Conservation (phyloP, 2,113 vertebrate genomes). For the Mus pahari region DNA sequence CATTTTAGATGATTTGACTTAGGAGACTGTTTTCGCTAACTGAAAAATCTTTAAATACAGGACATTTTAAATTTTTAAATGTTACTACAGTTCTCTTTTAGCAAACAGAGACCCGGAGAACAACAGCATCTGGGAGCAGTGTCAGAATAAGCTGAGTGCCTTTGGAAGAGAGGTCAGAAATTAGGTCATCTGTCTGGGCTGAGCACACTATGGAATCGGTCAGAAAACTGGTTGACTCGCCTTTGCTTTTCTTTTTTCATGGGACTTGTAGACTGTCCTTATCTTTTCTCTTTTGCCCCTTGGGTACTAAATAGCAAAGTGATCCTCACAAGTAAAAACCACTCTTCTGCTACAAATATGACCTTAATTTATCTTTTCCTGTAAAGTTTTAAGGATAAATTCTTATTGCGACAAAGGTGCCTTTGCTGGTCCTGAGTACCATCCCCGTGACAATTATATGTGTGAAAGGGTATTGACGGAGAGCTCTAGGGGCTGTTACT, state of each 20-base stretch:
- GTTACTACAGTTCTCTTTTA: not conserved
- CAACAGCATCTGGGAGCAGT: not conserved
- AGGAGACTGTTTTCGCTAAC: conserved; percentile 21
- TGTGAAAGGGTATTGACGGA: conserved; percentile 61
- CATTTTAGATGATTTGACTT: conserved; percentile 31
- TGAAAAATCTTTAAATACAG: conserved; percentile 52
- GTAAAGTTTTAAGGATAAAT: conserved; percentile 33
- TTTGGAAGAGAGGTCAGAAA: conserved; percentile 59
- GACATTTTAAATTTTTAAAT: conserved; percentile 26
- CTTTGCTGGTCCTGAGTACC: conserved; percentile 36
- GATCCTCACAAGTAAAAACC: conserved; percentile 33
- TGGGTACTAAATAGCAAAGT: not conserved
- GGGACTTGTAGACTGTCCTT: conserved; percentile 43
- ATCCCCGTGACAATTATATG: conserved; percentile 40
- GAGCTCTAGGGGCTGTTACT: not conserved
- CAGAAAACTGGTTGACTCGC: conserved; percentile 8
- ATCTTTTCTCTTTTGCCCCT: conserved; percentile 31
- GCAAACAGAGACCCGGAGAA: not conserved
- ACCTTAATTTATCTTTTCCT: conserved; percentile 54
- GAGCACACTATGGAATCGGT: not conserved
- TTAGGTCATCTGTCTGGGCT: not conserved
- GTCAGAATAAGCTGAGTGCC: conserved; percentile 21
- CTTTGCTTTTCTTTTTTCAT: conserved; percentile 8
- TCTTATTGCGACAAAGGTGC: conserved; percentile 8
- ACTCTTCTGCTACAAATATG: conserved; percentile 52